Evolutionary conservation across 2,113 vertebrate genomes (phyloP), one percentile per base, ranked within the genome.

Genomic region (Mohoua ochrocephala): DNA sequence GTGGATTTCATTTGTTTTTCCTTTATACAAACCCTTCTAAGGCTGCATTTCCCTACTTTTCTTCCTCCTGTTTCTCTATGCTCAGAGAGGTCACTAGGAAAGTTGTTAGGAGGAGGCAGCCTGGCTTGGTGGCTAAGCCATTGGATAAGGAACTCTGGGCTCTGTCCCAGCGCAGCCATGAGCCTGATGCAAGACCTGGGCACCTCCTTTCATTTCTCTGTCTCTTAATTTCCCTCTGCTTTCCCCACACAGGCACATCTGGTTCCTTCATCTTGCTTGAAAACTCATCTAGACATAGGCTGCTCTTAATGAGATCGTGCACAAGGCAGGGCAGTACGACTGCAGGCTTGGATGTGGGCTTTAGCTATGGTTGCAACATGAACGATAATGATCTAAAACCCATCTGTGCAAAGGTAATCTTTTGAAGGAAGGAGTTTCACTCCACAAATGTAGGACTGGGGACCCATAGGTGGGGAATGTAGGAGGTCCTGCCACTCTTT

Each of bases 211-310:
- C 60, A 60, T 37, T 56, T 80, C 44, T n/a, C 35, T 53, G 18
- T 68, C 35, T 81, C 60, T 78, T 56, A n/a, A 65, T 81, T 86
- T 82, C 54, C 31, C 35, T 75, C 33, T 8, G 13, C 13, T 69
- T 60, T 88, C 28, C 28, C 28, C 54, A 61, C 19, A 61, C 20
- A 76, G 0, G 1, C 24, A 76, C 73, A 84, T 89, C 65, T 82
- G 91, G 44, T 74, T 89, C 80, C 49, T 75, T 91, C 74, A 89
- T 87, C 91, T 92, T 56, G n/a, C 80, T 89, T 91, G 86, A 90
- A 90, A 88, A 83, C 42, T 90, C 82, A 93, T 88, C 49, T 57
- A 73, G 41, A 65, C 78, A 44, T 17, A 75, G 75, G n/a, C 53
- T 80, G 57, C 24, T 69, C 41, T 53, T 61, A 57, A 80, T 28